Percentiles rank a stretch among this genome's conserved stretches.
These are phyloP conservation scores for Scomber scombrus DNA, from an alignment of 2,113 vertebrate species.

Conservation along the genomic window DNA sequence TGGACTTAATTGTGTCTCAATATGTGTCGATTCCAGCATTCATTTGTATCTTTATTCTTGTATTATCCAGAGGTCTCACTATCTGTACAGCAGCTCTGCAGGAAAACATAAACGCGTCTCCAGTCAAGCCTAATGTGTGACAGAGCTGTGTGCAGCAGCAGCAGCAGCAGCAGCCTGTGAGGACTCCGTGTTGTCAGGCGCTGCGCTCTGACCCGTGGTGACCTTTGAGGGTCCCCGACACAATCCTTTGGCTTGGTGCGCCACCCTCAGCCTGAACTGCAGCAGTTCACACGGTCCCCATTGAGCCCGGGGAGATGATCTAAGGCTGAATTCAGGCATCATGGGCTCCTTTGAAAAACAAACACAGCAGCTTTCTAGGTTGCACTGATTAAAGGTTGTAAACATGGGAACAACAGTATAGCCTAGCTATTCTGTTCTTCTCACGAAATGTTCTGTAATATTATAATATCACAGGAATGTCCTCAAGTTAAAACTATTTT, in stretches of 20 bases:
- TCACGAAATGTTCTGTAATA: background rate
- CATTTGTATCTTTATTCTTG: too few relatives aligned
- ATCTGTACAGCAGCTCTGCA: slow-evolving; percentile 2
- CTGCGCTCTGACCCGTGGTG: slow-evolving; percentile 82
- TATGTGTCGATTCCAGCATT: background rate
- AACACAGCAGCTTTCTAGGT: background rate
- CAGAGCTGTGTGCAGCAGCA: slow-evolving; percentile 33
- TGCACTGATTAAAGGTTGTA: background rate
- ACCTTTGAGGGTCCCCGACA: slow-evolving; percentile 69
- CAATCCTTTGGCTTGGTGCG: slow-evolving; percentile 82
- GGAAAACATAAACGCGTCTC: slow-evolving; percentile 22
- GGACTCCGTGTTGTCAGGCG: slow-evolving; percentile 76
- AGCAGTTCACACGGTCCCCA: slow-evolving; percentile 77
- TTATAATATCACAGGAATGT: background rate
- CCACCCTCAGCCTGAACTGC: slow-evolving; percentile 81
- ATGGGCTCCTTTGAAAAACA: slow-evolving; percentile 39
- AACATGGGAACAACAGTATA: background rate
- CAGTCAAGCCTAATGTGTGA: slow-evolving; percentile 20
- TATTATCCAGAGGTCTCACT: background rate
- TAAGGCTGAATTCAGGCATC: slow-evolving; percentile 44
- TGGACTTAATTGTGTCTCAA: too few relatives aligned
- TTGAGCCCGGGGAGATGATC: slow-evolving; percentile 43
- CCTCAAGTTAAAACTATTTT: background rate
- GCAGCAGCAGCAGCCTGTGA: slow-evolving; percentile 4
- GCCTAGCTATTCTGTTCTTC: background rate